Percentiles rank a stretch among this genome's conserved stretches.
Evolutionary conservation across 2,888 invertebrate species (phyloP).

Genomic region (Nemotelus pantherinus): DNA sequence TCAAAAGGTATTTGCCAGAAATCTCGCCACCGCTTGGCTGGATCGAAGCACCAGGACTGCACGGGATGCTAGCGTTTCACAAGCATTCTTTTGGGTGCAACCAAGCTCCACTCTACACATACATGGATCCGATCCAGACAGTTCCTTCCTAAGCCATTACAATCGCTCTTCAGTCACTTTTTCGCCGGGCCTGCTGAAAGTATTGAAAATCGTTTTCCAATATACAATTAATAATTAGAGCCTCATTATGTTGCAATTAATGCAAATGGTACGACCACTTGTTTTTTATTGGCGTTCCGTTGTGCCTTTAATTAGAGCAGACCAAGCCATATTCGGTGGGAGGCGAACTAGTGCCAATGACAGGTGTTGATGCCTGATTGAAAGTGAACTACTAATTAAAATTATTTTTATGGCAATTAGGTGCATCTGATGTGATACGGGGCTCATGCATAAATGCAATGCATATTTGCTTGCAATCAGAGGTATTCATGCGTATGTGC

Average conservation of each 20-base stretch:
- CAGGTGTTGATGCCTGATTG: conserved; percentile 48
- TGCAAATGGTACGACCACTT: conserved; percentile 48
- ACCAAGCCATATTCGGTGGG: conserved; percentile 46
- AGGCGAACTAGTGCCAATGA: conserved; percentile 47
- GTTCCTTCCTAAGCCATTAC: background rate
- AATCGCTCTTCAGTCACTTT: conserved; percentile 14
- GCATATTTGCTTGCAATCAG: conserved; percentile 9
- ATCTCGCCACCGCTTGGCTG: conserved; percentile 12
- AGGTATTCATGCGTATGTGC: background rate
- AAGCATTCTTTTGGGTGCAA: background rate
- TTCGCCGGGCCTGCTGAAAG: conserved; percentile 25
- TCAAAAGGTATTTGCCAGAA: conserved; percentile 48
- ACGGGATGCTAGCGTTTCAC: conserved; percentile 5
- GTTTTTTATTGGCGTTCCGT: conserved; percentile 45
- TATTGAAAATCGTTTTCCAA: conserved; percentile 46
- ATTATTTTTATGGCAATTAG: conserved; percentile 48
- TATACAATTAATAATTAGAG: conserved; percentile 52
- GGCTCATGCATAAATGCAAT: conserved; percentile 22
- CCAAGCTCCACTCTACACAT: background rate
- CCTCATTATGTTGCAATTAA: conserved; percentile 51
- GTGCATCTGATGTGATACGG: conserved; percentile 26
- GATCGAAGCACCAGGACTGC: conserved; percentile 31
- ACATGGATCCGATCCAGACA: background rate
- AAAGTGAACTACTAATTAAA: conserved; percentile 50
- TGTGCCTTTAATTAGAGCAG: conserved; percentile 48